phyloP scores from a whole-genome alignment of 2,113 vertebrate species.

The Polypterus bichir region DNA sequence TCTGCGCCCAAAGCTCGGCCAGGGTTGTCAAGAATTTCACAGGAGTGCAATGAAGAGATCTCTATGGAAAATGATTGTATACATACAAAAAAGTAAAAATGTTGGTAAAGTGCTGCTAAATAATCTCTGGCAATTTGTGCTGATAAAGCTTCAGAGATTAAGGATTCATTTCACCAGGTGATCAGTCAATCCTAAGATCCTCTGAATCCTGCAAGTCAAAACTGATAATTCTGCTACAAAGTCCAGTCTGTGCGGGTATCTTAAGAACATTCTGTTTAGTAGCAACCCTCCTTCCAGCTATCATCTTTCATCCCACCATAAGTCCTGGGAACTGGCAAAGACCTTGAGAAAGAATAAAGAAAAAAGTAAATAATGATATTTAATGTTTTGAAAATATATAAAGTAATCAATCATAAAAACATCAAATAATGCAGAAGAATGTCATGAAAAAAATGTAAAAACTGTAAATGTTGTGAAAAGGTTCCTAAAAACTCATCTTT shows the following conservation, averaged over 20 bases:
- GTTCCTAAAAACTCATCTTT: too few relatives aligned
- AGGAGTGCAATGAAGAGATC: constrained; percentile 29
- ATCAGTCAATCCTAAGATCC: not conserved
- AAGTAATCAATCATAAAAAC: too few relatives aligned
- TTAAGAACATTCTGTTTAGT: constrained; percentile 51
- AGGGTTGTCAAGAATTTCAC: constrained; percentile 36
- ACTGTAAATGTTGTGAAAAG: too few relatives aligned
- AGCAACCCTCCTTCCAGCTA: constrained; percentile 95
- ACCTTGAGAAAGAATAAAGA: constrained; percentile 48
- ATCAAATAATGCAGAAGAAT: too few relatives aligned
- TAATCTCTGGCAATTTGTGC: constrained; percentile 62
- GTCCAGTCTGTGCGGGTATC: constrained; percentile 37
- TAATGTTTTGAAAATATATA: too few relatives aligned
- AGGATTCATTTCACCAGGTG: constrained; percentile 29
- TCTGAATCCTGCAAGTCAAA: constrained; percentile 47
- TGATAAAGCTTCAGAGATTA: constrained; percentile 57
- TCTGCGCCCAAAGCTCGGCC: constrained; percentile 47
- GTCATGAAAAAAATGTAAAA: too few relatives aligned
- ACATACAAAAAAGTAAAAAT: constrained; percentile 58
- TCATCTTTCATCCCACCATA: constrained; percentile 73
- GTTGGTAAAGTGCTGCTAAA: constrained; percentile 92
- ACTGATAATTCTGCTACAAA: constrained; percentile 50
- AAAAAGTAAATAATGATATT: not conserved
- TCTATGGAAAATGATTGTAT: constrained; percentile 49
- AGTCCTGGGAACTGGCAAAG: constrained; percentile 75